Evolutionary conservation across 1,140 invertebrate species (phyloP), one percentile per base, ranked within the genome.

Genomic region (Augochlora pura): DNA sequence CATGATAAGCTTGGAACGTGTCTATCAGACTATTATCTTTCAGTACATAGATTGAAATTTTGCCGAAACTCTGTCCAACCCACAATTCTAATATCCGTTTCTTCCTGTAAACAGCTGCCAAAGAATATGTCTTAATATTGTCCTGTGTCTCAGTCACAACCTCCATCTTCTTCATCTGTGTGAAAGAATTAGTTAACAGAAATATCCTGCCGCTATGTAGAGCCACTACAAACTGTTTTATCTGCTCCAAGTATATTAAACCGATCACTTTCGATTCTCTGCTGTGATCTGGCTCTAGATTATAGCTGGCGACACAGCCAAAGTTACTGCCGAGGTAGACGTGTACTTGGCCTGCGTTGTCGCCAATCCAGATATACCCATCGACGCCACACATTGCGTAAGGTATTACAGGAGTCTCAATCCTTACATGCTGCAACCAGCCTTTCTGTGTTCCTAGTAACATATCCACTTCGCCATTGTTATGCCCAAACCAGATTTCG

Each of bases 311-410:
- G 81, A 95, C 90, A 74, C 93, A 87, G 82, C 90, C 92, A 65
- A 93, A 93, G 75, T 93, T 93, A 9, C 88, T 91, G n/a, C 90
- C 90, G 1, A 93, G 83, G 39, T 97, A 98, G 0, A 97, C 96
- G 86, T 97, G 96, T 66, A 98, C 95, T 73, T 96, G 95, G 21
- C 97, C 97, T 0, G 94, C 92, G 72, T 95, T 96, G 91, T 98
- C 97, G 0, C 97, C 97, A 73, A 98, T 94, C 98, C 98, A 99
- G 66, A 98, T 95, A 52, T 94, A 93, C 77, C 94, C 93, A 79
- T 95, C 94, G 27, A 97, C 94, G 4, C 95, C 94, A 87, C 96
- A 96, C 89, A 95, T 93, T 0, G 94, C 94, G 32, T 95, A 95
- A 62, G 95, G 94, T 75, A 94, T 91, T 18, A 95, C 94, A 0